Base-by-base conservation (phyloP, 2,888 invertebrate species). In the Coelopa pilipes region DNA sequence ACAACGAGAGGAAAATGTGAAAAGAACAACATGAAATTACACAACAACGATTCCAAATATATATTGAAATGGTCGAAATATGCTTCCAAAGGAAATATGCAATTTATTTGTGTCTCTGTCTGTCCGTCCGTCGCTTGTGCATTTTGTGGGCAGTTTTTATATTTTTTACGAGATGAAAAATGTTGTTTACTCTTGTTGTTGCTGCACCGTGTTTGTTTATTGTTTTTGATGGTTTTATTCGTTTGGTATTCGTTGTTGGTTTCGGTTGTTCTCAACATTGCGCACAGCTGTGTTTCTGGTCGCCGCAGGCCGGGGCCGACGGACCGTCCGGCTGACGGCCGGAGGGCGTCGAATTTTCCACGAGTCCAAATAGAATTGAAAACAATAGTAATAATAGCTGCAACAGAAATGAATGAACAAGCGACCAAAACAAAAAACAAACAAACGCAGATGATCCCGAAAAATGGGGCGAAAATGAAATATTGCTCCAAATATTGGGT, bases 61-160 rank as follows among this genome's bases (percentile, higher is more conserved):
- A 70, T 47, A 60, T 70, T 49, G 17, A 49, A 70, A 70, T 70
- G 60, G 50, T 62, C 62, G 53, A 70, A 69, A 70, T 49, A 47
- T 49, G 66, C 66, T 66, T 19, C 49, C 50, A 46, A 19, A 11
- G 49, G 47, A 66, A 66, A 66, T 66, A 66, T 63, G 47, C 46
- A 63, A 50, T 15, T 10, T 62, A 50, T 65, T 24, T 46, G 17
- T 17, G 15, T 47, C 47, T 57, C 19, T n/a, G 19, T 59, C 21
- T 46, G 57, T 59, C 12, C 49, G 46, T 46, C 49, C 21, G 59
- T 17, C 5, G 21, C 45, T 70, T 50, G 21, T 34, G 13, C 49
- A 70, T 49, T 70, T 70, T 70, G 62, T 57, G 68, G 68, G 45
- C 55, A 68, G 72, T 76, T 71, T 68, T 66, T 72, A 50, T 57